Conservation (phyloP, 2,113 vertebrate species). For the Crotalus tigris region DNA sequence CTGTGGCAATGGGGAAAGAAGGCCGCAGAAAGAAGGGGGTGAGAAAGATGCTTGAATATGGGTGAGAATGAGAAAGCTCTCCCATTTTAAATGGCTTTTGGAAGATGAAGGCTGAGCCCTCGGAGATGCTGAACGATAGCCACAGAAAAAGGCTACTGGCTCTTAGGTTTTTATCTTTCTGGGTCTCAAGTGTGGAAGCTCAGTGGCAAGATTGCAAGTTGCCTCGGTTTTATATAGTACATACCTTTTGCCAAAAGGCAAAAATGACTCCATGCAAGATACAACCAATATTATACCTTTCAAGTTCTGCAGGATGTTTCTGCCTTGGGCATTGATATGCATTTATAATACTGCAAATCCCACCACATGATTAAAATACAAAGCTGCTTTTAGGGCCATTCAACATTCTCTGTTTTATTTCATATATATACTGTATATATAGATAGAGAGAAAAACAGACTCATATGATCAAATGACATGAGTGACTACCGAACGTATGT, state of each 20-base stretch:
- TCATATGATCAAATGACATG: background rate
- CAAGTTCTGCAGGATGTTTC: background rate
- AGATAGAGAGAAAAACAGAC: background rate
- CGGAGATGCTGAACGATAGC: background rate
- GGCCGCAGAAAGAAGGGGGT: background rate
- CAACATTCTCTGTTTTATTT: background rate
- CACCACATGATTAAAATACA: background rate
- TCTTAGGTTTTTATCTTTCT: background rate
- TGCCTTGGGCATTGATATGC: background rate
- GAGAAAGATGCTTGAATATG: background rate
- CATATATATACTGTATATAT: background rate
- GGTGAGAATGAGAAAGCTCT: background rate
- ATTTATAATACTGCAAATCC: background rate
- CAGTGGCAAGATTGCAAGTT: background rate
- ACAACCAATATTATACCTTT: background rate
- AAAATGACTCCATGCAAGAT: background rate
- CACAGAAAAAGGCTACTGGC: background rate
- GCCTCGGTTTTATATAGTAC: background rate
- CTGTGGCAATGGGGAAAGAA: background rate
- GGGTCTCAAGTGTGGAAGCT: background rate
- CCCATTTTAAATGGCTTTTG: background rate
- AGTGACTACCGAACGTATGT: background rate
- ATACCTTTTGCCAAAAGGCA: background rate
- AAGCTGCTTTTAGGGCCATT: background rate
- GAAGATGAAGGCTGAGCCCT: background rate